A percentile compares a stretch with the other conserved stretches of the same genome.
Conservation (phyloP, 2,888 invertebrate genomes). For the Monopis laevigella region DNA sequence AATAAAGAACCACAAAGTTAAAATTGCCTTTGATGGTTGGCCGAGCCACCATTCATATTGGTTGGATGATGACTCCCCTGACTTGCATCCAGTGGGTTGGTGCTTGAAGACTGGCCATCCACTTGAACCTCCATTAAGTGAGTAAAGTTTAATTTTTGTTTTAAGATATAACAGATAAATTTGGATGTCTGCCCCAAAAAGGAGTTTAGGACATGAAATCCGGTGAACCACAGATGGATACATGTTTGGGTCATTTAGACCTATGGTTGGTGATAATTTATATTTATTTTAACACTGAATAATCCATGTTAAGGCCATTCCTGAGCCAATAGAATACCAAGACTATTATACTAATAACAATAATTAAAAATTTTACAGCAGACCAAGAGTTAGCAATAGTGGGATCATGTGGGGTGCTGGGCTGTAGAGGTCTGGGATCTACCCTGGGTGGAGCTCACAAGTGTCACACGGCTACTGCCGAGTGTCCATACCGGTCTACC, state of each 20-base stretch:
- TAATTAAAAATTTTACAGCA: no score
- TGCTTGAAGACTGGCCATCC: conserved; percentile 89
- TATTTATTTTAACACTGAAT: no score
- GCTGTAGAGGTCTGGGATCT: conserved; percentile 92
- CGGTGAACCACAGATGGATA: no score
- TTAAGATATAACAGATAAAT: no score
- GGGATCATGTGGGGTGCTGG: conserved; percentile 82
- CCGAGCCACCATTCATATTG: conserved; percentile 84
- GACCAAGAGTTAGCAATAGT: conserved; percentile 69
- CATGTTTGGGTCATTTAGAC: no score
- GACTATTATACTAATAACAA: neutral
- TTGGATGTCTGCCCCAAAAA: no score
- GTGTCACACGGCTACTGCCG: conserved; percentile 75
- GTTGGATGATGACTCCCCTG: conserved; percentile 90
- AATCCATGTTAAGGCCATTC: no score
- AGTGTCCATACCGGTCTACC: conserved; percentile 82
- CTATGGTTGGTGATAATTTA: no score
- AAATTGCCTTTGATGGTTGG: conserved; percentile 91
- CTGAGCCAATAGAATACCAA: no score
- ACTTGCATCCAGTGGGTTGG: conserved; percentile 94
- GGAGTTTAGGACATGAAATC: no score
- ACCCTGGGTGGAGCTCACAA: conserved; percentile 79
- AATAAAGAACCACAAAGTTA: conserved; percentile 77
- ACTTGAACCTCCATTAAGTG: conserved; percentile 83
- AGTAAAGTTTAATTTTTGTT: no score